Base-by-base conservation (phyloP, 1,140 invertebrate genomes). In the Drosophila simulans region DNA sequence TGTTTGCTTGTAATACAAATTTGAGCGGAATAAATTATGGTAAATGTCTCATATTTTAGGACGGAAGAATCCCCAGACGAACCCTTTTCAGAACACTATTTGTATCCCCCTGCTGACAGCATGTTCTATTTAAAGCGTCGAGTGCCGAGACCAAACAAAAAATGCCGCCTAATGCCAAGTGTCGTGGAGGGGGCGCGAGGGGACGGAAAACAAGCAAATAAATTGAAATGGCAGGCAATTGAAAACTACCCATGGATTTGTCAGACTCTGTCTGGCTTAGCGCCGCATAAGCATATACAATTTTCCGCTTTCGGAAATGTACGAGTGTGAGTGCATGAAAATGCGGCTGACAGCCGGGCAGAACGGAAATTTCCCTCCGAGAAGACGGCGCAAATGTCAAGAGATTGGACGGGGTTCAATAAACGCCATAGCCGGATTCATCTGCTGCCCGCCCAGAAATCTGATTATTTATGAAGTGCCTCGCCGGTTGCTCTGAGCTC, bases 181-280 rank as follows among this genome's bases (percentile, higher is more conserved):
- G 12, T n/a, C 34, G 12, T 31, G 35, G 35, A 37, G 12, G 3
- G 51, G 22, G 12, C 7, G 12, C 1, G 11, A n/a, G 8, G 25
- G 43, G 12, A 37, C 17, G 17, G n/a, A 57, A 76, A 58, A 76
- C 73, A 77, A 59, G 53, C 68, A 55, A 45, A 77, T 60, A 68
- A 77, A 77, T 75, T 68, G 55, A 76, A 77, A 77, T 77, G 42
- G 42, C 72, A 54, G 73, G 40, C 72, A 76, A 76, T 76, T 76
- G 72, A 68, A 68, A 77, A 76, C 70, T 73, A 73, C 56, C 69
- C 57, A 62, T 46, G 70, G 69, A 73, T 76, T 58, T 59, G 55
- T 52, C 34, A 48, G 57, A 39, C 37, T 63, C 59, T 42, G 49
- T 43, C 51, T 40, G 57, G 57, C 37, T 55, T 73, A 59, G 40